Evolutionary conservation across 2,797 vertebrate genomes (phyloP).

Genomic region (Myiotriccus ornatus): DNA sequence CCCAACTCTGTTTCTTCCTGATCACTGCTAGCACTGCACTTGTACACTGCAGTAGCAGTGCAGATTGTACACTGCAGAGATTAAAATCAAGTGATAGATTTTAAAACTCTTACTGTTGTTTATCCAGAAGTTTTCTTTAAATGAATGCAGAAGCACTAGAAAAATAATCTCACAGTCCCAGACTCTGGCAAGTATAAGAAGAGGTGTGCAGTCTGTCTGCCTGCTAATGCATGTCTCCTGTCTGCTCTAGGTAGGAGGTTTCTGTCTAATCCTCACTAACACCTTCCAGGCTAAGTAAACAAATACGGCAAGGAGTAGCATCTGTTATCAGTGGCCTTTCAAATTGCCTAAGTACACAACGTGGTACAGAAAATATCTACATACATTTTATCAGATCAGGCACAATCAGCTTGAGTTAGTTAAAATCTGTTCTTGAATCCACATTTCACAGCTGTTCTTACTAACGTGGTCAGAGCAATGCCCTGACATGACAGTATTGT

Average conservation of each 20-base stretch:
- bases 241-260: background rate
- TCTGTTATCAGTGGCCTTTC: background rate
- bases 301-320: background rate
- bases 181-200: background rate
- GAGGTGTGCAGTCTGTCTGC: background rate
- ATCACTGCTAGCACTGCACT: background rate
- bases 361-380: background rate
- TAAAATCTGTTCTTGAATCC: background rate
- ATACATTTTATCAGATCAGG: background rate
- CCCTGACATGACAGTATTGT: background rate
- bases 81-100: background rate
- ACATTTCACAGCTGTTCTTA: background rate
- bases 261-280: background rate
- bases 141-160: background rate
- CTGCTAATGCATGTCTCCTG: background rate
- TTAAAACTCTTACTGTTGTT: background rate
- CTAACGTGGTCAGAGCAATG: background rate
- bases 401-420: background rate
- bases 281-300: background rate
- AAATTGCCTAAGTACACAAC: background rate
- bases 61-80: no score
- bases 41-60: background rate
- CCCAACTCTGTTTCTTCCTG: background rate
- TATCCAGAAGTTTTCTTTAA: background rate
- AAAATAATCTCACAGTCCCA: background rate